Conservation (phyloP, 2,888 invertebrate species). For the Calliphora vomitoria region DNA sequence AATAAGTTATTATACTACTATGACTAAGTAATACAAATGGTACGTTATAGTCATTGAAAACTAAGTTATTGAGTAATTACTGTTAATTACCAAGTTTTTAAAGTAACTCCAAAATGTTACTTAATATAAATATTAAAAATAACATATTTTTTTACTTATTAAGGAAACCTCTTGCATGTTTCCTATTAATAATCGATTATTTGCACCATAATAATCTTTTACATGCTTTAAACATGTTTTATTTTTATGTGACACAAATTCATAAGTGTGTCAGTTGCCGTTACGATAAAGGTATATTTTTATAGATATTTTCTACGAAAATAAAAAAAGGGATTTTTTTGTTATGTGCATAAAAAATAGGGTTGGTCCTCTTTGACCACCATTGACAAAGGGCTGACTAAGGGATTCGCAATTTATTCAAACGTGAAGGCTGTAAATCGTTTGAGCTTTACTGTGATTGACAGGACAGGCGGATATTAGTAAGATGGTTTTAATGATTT, state of each 20-base stretch:
- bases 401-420: not conserved
- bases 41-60: too few relatives aligned
- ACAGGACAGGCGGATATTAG: not conserved
- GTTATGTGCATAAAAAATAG: not conserved
- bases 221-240: slow-evolving; percentile 8
- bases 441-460: not conserved
- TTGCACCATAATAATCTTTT: not conserved
- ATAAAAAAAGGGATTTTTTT: not conserved
- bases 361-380: not conserved
- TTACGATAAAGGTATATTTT: slow-evolving; percentile 5
- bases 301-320: not conserved
- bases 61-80: too few relatives aligned
- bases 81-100: not conserved
- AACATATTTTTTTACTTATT: not conserved
- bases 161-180: slow-evolving; percentile 27
- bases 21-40: too few relatives aligned
- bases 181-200: slow-evolving; percentile 35
- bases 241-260: slow-evolving; percentile 46
- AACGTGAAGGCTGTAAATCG: not conserved
- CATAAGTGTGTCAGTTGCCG: slow-evolving; percentile 36
- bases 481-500: not conserved
- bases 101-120: not conserved
- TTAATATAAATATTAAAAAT: too few relatives aligned
- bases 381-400: not conserved
- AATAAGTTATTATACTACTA: too few relatives aligned